Conservation (phyloP, 2,888 invertebrate genomes). For the Drosophila macrospina region DNA sequence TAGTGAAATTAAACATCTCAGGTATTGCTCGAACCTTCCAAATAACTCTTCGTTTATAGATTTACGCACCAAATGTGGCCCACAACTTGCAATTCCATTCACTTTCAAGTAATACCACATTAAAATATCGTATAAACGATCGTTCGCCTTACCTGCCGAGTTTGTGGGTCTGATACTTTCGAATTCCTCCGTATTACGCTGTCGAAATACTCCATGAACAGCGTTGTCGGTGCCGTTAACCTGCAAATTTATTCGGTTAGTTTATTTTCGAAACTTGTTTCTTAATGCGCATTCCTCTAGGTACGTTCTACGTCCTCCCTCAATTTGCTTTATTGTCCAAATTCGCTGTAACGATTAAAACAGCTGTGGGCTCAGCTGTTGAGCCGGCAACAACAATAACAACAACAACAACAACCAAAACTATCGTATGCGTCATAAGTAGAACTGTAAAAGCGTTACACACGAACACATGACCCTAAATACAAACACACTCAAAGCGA, state of each 20-base stretch:
- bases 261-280: conserved; percentile 38
- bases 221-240: conserved; percentile 77
- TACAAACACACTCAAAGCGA: conserved; percentile 15
- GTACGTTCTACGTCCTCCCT: conserved; percentile 10
- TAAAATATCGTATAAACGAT: conserved; percentile 18
- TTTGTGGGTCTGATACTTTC: conserved; percentile 75
- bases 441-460: conserved; percentile 31
- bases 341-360: conserved; percentile 25
- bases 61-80: background rate
- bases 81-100: conserved; percentile 39
- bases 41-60: too few relatives aligned
- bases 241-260: conserved; percentile 61
- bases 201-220: conserved; percentile 83
- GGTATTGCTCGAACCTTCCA: background rate
- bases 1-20: too few relatives aligned
- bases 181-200: conserved; percentile 79
- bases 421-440: conserved; percentile 49
- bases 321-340: conserved; percentile 8
- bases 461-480: conserved; percentile 33
- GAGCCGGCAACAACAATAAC: conserved; percentile 10
- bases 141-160: conserved; percentile 55
- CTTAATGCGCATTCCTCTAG: conserved; percentile 28
- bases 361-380: conserved; percentile 58
- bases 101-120: conserved; percentile 37
- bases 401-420: conserved; percentile 9